Evolutionary conservation across 2,888 invertebrate species (phyloP).

Genomic region (Lycia hirtaria): DNA sequence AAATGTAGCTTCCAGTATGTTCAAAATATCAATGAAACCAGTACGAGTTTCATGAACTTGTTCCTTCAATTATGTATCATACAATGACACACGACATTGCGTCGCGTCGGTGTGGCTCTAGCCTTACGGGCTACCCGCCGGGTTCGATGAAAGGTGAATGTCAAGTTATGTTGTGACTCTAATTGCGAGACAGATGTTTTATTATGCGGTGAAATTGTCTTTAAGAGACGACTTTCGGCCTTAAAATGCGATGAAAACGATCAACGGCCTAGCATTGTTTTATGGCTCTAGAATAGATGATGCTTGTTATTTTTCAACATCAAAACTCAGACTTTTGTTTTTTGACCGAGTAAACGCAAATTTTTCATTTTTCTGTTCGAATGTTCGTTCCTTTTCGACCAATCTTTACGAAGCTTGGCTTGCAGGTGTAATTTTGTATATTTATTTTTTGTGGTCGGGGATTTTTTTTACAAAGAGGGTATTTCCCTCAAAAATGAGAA

Average conservation of each 20-base stretch:
- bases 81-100: not conserved
- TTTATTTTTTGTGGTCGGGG: too few relatives aligned
- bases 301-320: not conserved
- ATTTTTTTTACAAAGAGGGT: too few relatives aligned
- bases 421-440: too few relatives aligned
- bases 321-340: too few relatives aligned
- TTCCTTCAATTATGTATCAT: not conserved
- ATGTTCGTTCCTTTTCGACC: too few relatives aligned
- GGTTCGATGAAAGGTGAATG: constrained; percentile 74
- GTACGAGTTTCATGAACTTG: not conserved
- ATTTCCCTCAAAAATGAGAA: too few relatives aligned
- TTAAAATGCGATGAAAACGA: constrained; percentile 12
- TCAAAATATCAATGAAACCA: too few relatives aligned
- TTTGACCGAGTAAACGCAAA: too few relatives aligned
- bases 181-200: constrained; percentile 42
- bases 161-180: constrained; percentile 66
- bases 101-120: not conserved
- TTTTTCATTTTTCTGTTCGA: too few relatives aligned
- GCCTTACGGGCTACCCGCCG: constrained; percentile 27
- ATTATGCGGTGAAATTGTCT: constrained; percentile 47
- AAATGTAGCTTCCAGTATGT: too few relatives aligned
- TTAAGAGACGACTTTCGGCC: constrained; percentile 36
- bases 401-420: too few relatives aligned
- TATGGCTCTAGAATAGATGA: not conserved
- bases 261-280: not conserved